phyloP scores from a whole-genome alignment of 2,797 vertebrate species.

The Leptatherina wallacei region DNA sequence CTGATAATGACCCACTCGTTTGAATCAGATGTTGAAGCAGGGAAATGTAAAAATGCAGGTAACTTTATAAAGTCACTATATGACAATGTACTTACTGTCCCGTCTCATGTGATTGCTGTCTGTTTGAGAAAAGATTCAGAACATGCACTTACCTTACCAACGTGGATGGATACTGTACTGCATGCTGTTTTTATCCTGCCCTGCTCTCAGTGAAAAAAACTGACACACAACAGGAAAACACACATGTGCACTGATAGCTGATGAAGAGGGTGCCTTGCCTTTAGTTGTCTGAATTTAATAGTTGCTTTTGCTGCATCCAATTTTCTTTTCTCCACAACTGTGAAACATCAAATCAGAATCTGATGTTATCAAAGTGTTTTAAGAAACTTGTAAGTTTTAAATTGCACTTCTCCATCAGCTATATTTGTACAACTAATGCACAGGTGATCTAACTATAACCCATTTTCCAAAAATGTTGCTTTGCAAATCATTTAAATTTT shows the following conservation, averaged over 20 bases:
- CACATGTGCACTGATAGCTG: neutral
- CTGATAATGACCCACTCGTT: neutral
- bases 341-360: neutral
- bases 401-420: slow-evolving; percentile 14
- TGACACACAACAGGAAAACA: slow-evolving; percentile 13
- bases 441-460: neutral
- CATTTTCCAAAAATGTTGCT: slow-evolving; percentile 1
- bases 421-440: slow-evolving; percentile 2
- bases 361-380: neutral
- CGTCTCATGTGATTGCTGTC: slow-evolving; percentile 27
- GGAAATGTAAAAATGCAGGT: neutral
- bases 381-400: slow-evolving; percentile 2
- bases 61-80: neutral
- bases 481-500: neutral
- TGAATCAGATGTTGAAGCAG: neutral
- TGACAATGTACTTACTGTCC: slow-evolving; percentile 50
- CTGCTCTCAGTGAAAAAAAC: slow-evolving; percentile 20
- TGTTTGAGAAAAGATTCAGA: slow-evolving; percentile 37
- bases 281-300: neutral
- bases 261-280: neutral
- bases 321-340: neutral
- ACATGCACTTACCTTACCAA: slow-evolving; percentile 66
- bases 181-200: slow-evolving; percentile 27
- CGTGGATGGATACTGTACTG: slow-evolving; percentile 1
- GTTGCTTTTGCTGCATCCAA: neutral